These are phyloP conservation scores for Temnothorax unifasciatus DNA, from an alignment of 2,888 invertebrate genomes.

Conservation along the genomic window DNA sequence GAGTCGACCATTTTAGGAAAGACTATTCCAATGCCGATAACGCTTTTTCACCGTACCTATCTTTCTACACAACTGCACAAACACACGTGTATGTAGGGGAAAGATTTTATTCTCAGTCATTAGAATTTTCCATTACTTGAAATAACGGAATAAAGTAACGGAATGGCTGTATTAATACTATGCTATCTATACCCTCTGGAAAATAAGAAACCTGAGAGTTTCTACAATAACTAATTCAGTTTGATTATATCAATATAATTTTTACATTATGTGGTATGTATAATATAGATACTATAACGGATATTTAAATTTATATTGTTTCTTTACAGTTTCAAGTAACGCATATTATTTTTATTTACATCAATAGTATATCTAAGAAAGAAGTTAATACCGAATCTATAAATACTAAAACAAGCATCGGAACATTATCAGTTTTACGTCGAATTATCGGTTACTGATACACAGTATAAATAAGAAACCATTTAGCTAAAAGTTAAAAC, in stretches of 20 bases:
- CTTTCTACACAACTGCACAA: not conserved
- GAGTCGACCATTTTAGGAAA: conserved; percentile 1
- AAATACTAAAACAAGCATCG: not conserved
- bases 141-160: not conserved
- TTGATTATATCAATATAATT: not conserved
- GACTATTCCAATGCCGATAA: not conserved
- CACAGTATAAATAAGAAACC: not conserved
- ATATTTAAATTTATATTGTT: not conserved
- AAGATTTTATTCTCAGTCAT: not conserved
- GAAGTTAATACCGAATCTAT: not conserved
- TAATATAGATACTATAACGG: not conserved
- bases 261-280: not conserved
- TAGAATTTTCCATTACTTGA: conserved; percentile 11
- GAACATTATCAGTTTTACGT: not conserved
- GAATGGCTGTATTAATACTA: not conserved
- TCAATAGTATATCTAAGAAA: not conserved
- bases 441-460: conserved; percentile 4
- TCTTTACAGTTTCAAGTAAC: not conserved
- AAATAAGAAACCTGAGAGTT: not conserved
- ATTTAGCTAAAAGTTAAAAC: not conserved
- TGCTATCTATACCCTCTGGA: not conserved
- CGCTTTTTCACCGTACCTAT: not conserved
- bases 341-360: not conserved
- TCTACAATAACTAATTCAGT: not conserved
- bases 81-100: not conserved